phyloP scores from a whole-genome alignment of 2,888 invertebrate species.

The Macrophya alboannulata region DNA sequence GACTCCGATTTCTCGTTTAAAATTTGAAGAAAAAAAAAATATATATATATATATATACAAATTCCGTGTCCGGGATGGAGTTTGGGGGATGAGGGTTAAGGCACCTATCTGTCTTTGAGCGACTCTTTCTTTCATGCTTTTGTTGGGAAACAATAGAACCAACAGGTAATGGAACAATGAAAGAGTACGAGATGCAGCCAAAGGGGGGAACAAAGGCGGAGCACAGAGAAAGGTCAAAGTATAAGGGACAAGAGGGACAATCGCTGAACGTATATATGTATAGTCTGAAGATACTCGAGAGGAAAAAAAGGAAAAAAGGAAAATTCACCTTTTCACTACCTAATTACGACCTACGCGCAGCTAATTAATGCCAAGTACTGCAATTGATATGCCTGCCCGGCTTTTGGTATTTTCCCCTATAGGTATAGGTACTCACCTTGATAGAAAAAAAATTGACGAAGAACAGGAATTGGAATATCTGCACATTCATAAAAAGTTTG shows the following conservation, averaged over 20 bases:
- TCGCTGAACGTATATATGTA: background rate
- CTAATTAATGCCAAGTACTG: background rate
- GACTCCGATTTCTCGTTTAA: background rate
- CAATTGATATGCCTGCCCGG: background rate
- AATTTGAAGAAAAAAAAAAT: too few relatives aligned
- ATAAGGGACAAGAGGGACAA: constrained; percentile 29
- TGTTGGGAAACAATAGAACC: background rate
- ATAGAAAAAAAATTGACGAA: too few relatives aligned
- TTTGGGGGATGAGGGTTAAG: background rate
- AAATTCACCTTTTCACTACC: too few relatives aligned
- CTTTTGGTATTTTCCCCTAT: too few relatives aligned
- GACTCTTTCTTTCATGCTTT: background rate
- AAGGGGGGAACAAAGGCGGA: background rate
- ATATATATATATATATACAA: too few relatives aligned
- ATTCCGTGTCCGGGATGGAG: background rate
- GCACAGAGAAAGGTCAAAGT: constrained; percentile 24
- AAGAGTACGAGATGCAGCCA: background rate
- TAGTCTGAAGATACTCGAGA: constrained; percentile 3
- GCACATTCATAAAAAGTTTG: too few relatives aligned
- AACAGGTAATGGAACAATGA: constrained; percentile 24
- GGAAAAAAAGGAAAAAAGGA: background rate
- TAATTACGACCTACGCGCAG: background rate
- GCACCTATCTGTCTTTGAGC: constrained; percentile 6
- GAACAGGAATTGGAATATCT: too few relatives aligned
- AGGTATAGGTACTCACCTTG: too few relatives aligned